Evolutionary conservation across 2,113 vertebrate species (phyloP), one percentile per base, ranked within the genome.

Genomic region (Pteropus alecto): DNA sequence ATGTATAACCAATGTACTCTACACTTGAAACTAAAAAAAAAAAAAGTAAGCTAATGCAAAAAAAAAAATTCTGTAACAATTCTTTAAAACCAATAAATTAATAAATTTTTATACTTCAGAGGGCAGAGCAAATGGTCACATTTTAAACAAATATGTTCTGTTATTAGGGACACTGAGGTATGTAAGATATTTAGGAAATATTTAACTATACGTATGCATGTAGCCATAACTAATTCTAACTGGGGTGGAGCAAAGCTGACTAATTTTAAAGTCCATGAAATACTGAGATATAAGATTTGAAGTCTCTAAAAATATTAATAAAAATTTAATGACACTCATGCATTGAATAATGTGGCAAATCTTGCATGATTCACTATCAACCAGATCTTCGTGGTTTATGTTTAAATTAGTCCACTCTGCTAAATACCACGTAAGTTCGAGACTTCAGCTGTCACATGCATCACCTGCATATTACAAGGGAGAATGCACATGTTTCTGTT

Each of bases 121-220:
- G 33, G 26, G 46, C 41, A 74, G 68, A 87, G 43, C 60, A 38
- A 60, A 60, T 4, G 30, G 61, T 33, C 43, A 51, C 1, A 15
- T 33, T 70, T 30, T 74, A 89, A 81, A 74, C 21, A 46, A 38
- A 6, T 6, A 13, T 6, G 16, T 6, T 16, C 56, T 65, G 48
- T 30, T 33, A 65, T 16, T 2, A n/a, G 15, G 41, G 63, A 61
- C 19, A 15, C 18, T 2, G 71, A 38, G 46, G 79, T 67, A 77
- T 4, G 7, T 5, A 43, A 65, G 58, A 54, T 19, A 26, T 30
- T 89, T 68, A 48, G 51, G 63, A 68, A 74, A 90, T 14, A 41
- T 14, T 63, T 46, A 41, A 38, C 18, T 12, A 6, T 8, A 30
- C 0, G 8, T 11, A n/a, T 7, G 3, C 33, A 9, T 0, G 1